Conservation (phyloP, 1,140 invertebrate genomes). For the Caenorhabditis tropicalis region DNA sequence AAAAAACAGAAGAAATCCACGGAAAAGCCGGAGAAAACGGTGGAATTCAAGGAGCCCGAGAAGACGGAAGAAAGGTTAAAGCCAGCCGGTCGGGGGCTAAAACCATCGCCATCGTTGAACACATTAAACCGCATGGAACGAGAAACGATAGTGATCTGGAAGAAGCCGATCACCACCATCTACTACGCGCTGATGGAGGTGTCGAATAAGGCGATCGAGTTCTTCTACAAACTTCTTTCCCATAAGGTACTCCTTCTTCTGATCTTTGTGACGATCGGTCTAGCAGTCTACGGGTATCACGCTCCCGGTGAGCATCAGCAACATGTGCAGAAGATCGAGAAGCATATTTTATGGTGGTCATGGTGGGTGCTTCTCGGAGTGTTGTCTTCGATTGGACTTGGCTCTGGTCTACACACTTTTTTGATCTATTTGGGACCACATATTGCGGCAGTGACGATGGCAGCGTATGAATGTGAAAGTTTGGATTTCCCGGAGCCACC, state of each 20-base stretch:
- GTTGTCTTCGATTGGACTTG: constrained; percentile 93
- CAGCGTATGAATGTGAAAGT: constrained; percentile 93
- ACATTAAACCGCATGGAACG: constrained; percentile 60
- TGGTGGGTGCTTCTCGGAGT: constrained; percentile 90
- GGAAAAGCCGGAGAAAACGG: neutral
- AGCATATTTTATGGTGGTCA: constrained; percentile 43
- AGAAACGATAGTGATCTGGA: constrained; percentile 60
- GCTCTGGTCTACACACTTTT: constrained; percentile 97
- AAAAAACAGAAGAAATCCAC: constrained; percentile 9
- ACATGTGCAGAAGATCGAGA: constrained; percentile 61
- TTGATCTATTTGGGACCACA: constrained; percentile 85
- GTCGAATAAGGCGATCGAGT: constrained; percentile 46
- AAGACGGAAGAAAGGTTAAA: constrained; percentile 40
- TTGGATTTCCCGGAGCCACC: constrained; percentile 88
- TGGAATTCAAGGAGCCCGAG: neutral
- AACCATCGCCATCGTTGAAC: constrained; percentile 54
- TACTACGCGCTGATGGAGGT: constrained; percentile 60
- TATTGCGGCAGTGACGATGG: constrained; percentile 87
- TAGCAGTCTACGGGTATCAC: constrained; percentile 58
- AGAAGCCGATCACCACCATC: constrained; percentile 55
- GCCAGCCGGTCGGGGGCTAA: constrained; percentile 49
- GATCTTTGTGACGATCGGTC: neutral
- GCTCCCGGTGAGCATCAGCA: constrained; percentile 64
- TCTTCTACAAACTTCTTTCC: constrained; percentile 33
- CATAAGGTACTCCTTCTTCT: constrained; percentile 51